Conservation (phyloP, 2,113 vertebrate genomes). For the Heloderma charlesbogerti region DNA sequence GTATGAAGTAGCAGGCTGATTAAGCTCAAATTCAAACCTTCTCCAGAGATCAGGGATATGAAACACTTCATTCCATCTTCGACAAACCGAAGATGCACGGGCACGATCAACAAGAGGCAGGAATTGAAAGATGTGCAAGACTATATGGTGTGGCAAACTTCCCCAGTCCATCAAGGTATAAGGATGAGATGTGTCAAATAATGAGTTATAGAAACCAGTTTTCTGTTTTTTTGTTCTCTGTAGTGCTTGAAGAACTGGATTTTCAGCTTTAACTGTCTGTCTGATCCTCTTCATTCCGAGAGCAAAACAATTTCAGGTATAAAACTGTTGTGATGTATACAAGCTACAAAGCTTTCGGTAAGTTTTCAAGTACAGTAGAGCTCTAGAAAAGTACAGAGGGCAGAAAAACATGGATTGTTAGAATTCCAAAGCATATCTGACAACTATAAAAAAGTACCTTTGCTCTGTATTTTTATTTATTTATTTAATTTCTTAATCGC, state of each 20-base stretch:
- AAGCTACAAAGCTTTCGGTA: slow-evolving; percentile 12
- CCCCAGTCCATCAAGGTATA: slow-evolving; percentile 79
- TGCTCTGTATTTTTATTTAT: no score
- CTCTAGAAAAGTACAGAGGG: slow-evolving; percentile 34
- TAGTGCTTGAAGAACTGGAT: slow-evolving; percentile 68
- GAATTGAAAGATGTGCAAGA: slow-evolving; percentile 87
- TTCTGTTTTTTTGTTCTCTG: slow-evolving; percentile 79
- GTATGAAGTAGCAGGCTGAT: slow-evolving; percentile 89
- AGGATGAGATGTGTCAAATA: slow-evolving; percentile 23
- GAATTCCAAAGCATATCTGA: not conserved
- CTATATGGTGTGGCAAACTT: slow-evolving; percentile 82
- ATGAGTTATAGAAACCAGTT: slow-evolving; percentile 36
- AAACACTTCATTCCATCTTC: slow-evolving; percentile 89
- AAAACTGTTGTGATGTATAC: fast-evolving
- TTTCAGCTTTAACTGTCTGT: slow-evolving; percentile 68
- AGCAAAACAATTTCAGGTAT: slow-evolving; percentile 34
- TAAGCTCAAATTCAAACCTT: slow-evolving; percentile 93
- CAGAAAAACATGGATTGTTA: not conserved
- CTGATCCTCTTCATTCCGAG: slow-evolving; percentile 84
- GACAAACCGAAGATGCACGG: slow-evolving; percentile 86
- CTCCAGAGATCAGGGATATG: slow-evolving; percentile 92
- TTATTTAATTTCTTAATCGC: no score
- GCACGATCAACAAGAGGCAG: slow-evolving; percentile 88
- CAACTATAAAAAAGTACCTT: not conserved
- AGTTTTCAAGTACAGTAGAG: not conserved